Evolutionary conservation across 2,113 vertebrate species (phyloP), one percentile per base, ranked within the genome.

Genomic region (Myotis brandtii): DNA sequence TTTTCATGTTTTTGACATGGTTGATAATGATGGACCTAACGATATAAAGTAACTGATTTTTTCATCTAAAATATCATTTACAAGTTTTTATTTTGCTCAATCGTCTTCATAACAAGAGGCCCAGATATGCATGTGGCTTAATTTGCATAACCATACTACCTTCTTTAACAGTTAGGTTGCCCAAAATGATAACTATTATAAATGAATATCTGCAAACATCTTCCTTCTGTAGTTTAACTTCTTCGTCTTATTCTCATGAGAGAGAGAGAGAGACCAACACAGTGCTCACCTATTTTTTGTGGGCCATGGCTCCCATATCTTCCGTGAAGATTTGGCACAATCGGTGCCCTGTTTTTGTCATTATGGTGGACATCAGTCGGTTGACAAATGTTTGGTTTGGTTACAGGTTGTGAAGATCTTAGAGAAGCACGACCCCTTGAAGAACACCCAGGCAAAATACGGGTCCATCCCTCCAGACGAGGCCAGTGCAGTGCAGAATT

Each of bases 401-500:
- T 93, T 94, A 79, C 87, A 99, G 99, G 99, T 99, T 98, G 98
- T 99, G 96, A 99, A 99, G 98, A 99, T 99, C 96, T 98, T 99
- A 93, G 99, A 99, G 97, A 99, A 99, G 95, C 99, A 99, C 2
- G 99, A 99, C 89, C 99, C 99, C 52, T 98, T 99, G 97, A 99
- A 99, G 98, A 99, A 99, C 72, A 95, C 89, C 66, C 98, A 98
- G 86, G 98, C 98, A 46, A 98, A 98, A 91, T 99, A 99, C 0
- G 99, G 99, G 13, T 81, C 98, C 37, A 96, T 99, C 95, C 99
- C 99, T 17, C 97, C 98, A 7, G 99, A 99, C 37, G 99, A 99
- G 98, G 99, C 99, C 69, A 99, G 98, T 23, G 99, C 99, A 0
- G 99, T 99, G 94, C 99, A 99, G 98, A 99, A 99, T 98, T 99